These are phyloP conservation scores for Brachynemurus nebulosus DNA, from an alignment of 2,888 invertebrate genomes.

Conservation along the genomic window DNA sequence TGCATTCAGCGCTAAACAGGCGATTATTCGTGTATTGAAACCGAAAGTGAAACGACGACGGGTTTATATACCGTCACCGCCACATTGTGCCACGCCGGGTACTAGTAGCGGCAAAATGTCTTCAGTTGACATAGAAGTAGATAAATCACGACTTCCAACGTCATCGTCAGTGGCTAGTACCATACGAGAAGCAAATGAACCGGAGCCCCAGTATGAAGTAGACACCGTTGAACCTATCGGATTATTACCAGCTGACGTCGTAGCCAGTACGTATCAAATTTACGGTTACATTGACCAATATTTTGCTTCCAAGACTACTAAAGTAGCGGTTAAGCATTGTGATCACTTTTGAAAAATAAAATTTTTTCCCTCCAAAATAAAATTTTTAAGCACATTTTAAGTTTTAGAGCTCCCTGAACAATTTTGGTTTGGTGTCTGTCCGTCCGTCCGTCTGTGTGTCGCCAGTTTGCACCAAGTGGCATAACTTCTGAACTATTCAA, in stretches of 20 bases:
- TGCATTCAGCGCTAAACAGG: constrained; percentile 84
- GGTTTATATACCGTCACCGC: constrained; percentile 64
- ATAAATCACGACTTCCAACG: constrained; percentile 4
- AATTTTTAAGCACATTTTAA: not conserved
- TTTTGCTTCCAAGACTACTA: no score
- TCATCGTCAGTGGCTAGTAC: not conserved
- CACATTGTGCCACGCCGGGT: constrained; percentile 46
- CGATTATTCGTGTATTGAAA: constrained; percentile 68
- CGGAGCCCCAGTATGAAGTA: constrained; percentile 18
- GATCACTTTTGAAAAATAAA: no score
- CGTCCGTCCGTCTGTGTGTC: no score
- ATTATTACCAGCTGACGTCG: constrained; percentile 5
- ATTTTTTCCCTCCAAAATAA: no score
- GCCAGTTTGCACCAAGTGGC: no score
- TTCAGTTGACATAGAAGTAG: constrained; percentile 3
- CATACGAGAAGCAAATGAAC: constrained; percentile 1
- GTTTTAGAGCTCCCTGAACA: no score
- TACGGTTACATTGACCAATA: no score
- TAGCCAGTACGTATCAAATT: no score
- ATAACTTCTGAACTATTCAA: no score
- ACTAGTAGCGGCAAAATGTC: not conserved
- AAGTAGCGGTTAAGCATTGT: no score
- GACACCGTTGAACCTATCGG: constrained; percentile 19
- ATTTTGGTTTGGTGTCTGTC: no score
- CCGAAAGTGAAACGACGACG: constrained; percentile 57